phyloP scores from a whole-genome alignment of 2,888 invertebrate species.

The Ornithoptera priamus region DNA sequence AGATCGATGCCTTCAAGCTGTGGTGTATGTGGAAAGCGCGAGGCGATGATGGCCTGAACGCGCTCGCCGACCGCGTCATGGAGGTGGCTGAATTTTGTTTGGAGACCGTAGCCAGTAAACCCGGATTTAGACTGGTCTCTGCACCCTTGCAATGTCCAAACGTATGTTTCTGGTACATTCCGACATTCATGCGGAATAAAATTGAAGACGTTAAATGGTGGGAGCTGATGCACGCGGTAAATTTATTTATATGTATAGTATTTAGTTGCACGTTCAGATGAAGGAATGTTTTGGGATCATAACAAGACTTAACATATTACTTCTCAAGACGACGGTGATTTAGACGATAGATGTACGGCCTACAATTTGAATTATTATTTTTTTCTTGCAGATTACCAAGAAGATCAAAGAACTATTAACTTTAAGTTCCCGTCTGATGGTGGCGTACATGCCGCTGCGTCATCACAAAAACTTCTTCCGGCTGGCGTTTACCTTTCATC shows the following conservation, averaged over 20 bases:
- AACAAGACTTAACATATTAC: too few species aligned
- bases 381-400: slow-evolving; percentile 79
- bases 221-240: slow-evolving; percentile 75
- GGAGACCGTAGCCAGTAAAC: slow-evolving; percentile 67
- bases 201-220: slow-evolving; percentile 73
- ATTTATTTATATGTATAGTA: slow-evolving; percentile 26
- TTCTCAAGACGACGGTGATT: too few species aligned
- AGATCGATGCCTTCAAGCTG: slow-evolving; percentile 93
- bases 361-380: too few species aligned
- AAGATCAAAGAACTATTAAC: slow-evolving; percentile 86
- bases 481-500: slow-evolving; percentile 87
- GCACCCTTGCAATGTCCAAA: slow-evolving; percentile 86
- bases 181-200: slow-evolving; percentile 70
- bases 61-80: slow-evolving; percentile 83
- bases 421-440: slow-evolving; percentile 83
- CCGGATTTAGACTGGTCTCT: slow-evolving; percentile 82
- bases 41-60: slow-evolving; percentile 81
- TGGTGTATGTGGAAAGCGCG: slow-evolving; percentile 96
- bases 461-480: slow-evolving; percentile 87
- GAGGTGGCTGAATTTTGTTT: slow-evolving; percentile 80
- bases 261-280: too few species aligned
- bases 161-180: slow-evolving; percentile 95
- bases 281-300: too few species aligned
- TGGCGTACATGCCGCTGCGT: slow-evolving; percentile 87
- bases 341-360: too few species aligned